Conservation (phyloP, 2,113 vertebrate species). For the Pelvicachromis taeniatus region DNA sequence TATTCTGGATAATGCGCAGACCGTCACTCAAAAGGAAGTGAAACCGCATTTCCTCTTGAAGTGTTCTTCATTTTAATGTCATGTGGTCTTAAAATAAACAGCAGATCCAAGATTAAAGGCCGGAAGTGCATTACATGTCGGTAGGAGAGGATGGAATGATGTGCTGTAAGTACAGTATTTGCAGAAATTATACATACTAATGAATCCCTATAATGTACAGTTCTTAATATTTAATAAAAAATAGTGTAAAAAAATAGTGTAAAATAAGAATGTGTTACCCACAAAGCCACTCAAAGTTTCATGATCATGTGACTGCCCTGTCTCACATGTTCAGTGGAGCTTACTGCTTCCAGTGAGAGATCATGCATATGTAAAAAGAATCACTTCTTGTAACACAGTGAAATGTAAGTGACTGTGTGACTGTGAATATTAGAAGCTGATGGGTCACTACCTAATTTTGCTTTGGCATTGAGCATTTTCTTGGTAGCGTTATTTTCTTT, state of each 20-base stretch:
- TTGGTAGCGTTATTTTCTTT: neutral
- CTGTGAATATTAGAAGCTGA: neutral
- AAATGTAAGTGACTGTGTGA: neutral
- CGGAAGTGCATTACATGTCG: neutral
- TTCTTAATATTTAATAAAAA: neutral
- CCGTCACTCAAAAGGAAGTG: conserved; percentile 14
- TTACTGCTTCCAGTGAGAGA: neutral
- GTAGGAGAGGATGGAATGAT: neutral
- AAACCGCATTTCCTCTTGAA: conserved; percentile 2
- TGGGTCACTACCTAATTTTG: neutral
- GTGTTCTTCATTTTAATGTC: conserved; percentile 25
- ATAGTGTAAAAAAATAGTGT: neutral
- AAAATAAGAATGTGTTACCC: neutral
- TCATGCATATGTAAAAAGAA: rapidly evolving
- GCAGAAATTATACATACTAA: neutral
- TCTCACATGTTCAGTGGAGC: neutral
- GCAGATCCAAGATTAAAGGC: conserved; percentile 8
- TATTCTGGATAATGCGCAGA: neutral
- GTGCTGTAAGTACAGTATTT: neutral
- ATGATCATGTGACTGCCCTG: neutral
- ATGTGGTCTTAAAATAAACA: conserved; percentile 5
- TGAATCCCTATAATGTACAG: neutral
- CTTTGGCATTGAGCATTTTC: neutral
- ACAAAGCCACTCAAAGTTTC: neutral
- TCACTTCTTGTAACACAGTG: neutral